Base-by-base conservation (phyloP, 1,140 invertebrate genomes). In the Aphis gossypii region DNA sequence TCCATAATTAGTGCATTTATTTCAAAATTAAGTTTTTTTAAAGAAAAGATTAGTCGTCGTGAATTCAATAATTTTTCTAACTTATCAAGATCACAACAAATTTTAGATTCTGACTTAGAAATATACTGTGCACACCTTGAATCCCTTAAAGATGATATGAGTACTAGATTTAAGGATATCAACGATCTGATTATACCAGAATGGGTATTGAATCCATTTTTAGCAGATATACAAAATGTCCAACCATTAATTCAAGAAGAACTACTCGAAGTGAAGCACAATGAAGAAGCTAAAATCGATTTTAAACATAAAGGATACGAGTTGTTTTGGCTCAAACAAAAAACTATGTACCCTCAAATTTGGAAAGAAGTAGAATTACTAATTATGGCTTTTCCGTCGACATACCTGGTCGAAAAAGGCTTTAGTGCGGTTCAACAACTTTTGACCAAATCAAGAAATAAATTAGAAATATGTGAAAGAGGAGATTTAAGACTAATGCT, bases 201-300 rank as follows among this genome's bases (percentile, higher is more conserved):
- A 82, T 35, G n/a, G n/a, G 3, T 38, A 38, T 82, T 86, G 44
- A 86, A 86, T 46, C 41, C 23, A 86, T 46, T 86, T 86, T 86
- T 86, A 86, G 83, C 83, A 86, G 83, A 86, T 46, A 86, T 46
- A 46, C 41, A 86, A 46, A 86, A 86, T 46, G 8, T 86, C 41
- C 41, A 46, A 86, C 41, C 83, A 30, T 86, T 23, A 86, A 86
- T 86, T 86, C 83, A 46, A 86, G 41, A 86, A 46, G 44, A 86
- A 86, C 8, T 86, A 86, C 41, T 86, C 41, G 41, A 86, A 86
- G 41, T 86, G 83, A 86, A 86, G 83, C 21, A 86, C 23, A 46
- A 86, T 46, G 23, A 86, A 84, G 41, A 86, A 46, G 83, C 83
- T 86, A 86, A 86, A 86, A 86, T 86, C 41, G 41, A 86, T 86